Evolutionary conservation across 2,113 vertebrate species (phyloP).

Genomic region (Etheostoma spectabile): DNA sequence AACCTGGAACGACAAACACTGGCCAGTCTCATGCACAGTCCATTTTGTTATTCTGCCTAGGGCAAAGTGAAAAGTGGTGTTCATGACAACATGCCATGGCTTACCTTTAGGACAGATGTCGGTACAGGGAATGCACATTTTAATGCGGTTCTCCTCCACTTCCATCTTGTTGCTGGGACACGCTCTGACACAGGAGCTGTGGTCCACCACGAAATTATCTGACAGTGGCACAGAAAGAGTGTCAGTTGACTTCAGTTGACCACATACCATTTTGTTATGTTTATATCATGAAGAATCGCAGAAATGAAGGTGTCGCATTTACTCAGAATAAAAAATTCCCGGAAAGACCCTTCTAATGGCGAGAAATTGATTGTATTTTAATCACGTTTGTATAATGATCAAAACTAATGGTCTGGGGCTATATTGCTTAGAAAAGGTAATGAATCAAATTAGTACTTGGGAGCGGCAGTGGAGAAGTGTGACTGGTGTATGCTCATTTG

Average conservation of each 20-base stretch:
- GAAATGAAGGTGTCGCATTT: neutral
- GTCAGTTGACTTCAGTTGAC: neutral
- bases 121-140: constrained; percentile 97
- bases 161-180: constrained; percentile 99
- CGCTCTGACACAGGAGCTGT: constrained; percentile 96
- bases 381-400: constrained; percentile 59
- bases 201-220: constrained; percentile 99
- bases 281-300: too few species aligned
- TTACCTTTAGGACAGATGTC: constrained; percentile 99
- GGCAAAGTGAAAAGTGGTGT: too few species aligned
- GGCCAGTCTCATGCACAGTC: neutral
- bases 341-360: neutral
- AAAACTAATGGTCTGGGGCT: constrained; percentile 39
- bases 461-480: constrained; percentile 6
- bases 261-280: too few species aligned
- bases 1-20: neutral
- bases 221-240: constrained; percentile 1
- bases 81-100: fast-evolving
- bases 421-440: constrained; percentile 30
- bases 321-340: neutral
- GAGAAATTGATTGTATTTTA: constrained; percentile 47
- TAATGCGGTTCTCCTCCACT: constrained; percentile 96
- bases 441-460: constrained; percentile 43
- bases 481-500: constrained; percentile 47
- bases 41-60: neutral